phyloP scores from a whole-genome alignment of 2,113 vertebrate genomes.

The Ceyx margarethae region DNA sequence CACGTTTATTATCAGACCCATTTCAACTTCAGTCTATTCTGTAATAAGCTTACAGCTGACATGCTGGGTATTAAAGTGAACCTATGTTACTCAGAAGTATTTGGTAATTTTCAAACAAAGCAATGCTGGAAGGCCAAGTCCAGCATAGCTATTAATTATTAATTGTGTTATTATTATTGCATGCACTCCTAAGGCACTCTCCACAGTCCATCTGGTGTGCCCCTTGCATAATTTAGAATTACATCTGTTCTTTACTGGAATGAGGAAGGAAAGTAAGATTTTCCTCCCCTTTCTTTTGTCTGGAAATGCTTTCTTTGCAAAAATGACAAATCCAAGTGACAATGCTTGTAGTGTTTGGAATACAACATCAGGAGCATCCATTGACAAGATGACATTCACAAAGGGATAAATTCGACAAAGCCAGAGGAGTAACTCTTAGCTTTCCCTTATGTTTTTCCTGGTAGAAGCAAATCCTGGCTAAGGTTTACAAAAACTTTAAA shows the following conservation, averaged over 20 bases:
- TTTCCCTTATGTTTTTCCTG: background rate
- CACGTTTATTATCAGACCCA: background rate
- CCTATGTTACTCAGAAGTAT: background rate
- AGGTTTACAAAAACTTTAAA: background rate
- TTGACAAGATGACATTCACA: background rate
- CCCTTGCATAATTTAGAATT: conserved; percentile 38
- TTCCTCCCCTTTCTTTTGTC: background rate
- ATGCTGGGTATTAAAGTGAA: background rate
- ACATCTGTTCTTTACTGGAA: background rate
- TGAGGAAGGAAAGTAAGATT: background rate
- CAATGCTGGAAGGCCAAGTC: background rate
- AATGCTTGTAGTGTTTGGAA: background rate
- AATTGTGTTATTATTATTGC: conserved; percentile 32
- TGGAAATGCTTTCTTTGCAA: background rate
- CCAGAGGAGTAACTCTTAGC: background rate
- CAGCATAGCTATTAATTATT: conserved; percentile 10
- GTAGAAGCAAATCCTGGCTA: background rate
- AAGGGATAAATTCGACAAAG: background rate
- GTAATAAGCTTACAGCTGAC: background rate
- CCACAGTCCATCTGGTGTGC: background rate
- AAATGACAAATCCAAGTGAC: background rate
- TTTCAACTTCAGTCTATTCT: background rate
- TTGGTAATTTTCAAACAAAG: background rate
- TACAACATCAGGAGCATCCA: background rate
- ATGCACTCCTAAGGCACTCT: conserved; percentile 15